Conservation (phyloP, 2,888 invertebrate genomes). For the Ceriagrion tenellum region DNA sequence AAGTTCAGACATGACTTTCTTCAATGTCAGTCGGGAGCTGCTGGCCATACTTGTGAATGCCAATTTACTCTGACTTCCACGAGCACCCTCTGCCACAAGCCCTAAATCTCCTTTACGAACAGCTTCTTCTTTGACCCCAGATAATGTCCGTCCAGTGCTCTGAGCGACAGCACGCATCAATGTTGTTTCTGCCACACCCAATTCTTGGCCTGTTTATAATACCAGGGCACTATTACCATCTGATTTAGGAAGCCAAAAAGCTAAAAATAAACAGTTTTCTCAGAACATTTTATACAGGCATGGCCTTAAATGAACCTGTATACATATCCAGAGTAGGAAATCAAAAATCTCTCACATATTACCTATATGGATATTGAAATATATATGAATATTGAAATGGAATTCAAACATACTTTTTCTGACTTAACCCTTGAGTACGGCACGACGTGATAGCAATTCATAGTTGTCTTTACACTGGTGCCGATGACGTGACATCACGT, state of each 20-base stretch:
- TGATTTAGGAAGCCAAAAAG: not conserved
- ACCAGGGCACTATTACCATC: not conserved
- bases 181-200: conserved; percentile 97
- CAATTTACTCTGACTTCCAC: conserved; percentile 92
- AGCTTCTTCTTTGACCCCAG: conserved; percentile 87
- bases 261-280: not conserved
- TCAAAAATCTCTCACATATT: too few species aligned
- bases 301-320: not conserved
- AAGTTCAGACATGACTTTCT: conserved; percentile 89
- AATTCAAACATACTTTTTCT: too few species aligned
- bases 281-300: not conserved
- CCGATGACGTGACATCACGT: too few species aligned
- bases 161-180: conserved; percentile 96
- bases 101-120: conserved; percentile 93
- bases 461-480: too few species aligned
- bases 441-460: too few species aligned
- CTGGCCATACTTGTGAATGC: conserved; percentile 86
- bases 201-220: conserved; percentile 82
- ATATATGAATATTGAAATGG: too few species aligned
- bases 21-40: conserved; percentile 81
- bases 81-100: conserved; percentile 91
- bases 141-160: conserved; percentile 91
- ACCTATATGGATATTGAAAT: too few species aligned
- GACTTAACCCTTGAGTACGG: too few species aligned
- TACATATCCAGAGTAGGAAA: too few species aligned